These are phyloP conservation scores for Limonius californicus DNA, from an alignment of 1,140 invertebrate genomes.

Conservation along the genomic window DNA sequence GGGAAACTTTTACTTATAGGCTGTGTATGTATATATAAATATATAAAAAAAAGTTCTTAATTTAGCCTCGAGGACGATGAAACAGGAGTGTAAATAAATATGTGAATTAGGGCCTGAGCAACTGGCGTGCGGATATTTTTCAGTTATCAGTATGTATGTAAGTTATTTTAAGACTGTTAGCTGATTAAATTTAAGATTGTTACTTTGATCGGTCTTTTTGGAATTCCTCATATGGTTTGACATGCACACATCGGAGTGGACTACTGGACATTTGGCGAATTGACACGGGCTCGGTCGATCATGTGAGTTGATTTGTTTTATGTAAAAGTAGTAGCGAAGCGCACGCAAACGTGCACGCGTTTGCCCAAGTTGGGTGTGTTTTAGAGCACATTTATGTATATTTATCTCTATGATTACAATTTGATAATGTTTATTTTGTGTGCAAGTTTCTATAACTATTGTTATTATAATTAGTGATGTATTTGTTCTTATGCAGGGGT, in stretches of 20 bases:
- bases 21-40: slow-evolving; percentile 45
- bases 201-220: slow-evolving; percentile 20
- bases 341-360: slow-evolving; percentile 24
- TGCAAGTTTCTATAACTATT: slow-evolving; percentile 17
- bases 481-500: slow-evolving; percentile 13
- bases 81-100: slow-evolving; percentile 15
- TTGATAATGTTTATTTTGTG: slow-evolving; percentile 31
- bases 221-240: slow-evolving; percentile 11
- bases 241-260: neutral
- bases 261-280: neutral
- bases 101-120: slow-evolving; percentile 34
- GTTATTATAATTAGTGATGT: slow-evolving; percentile 14
- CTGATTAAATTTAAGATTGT: slow-evolving; percentile 40
- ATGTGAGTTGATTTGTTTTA: slow-evolving; percentile 3
- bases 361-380: slow-evolving; percentile 33
- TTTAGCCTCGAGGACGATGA: slow-evolving; percentile 19
- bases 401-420: slow-evolving; percentile 28
- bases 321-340: neutral
- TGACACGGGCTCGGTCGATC: neutral
- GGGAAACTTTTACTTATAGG: slow-evolving; percentile 31
- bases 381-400: slow-evolving; percentile 30
- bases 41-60: slow-evolving; percentile 22
- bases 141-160: slow-evolving; percentile 41
- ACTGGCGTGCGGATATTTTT: slow-evolving; percentile 30
- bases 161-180: slow-evolving; percentile 45